Evolutionary conservation across 1,140 invertebrate species (phyloP), one percentile per base, ranked within the genome.

Genomic region (Stegodyphus dumicola): DNA sequence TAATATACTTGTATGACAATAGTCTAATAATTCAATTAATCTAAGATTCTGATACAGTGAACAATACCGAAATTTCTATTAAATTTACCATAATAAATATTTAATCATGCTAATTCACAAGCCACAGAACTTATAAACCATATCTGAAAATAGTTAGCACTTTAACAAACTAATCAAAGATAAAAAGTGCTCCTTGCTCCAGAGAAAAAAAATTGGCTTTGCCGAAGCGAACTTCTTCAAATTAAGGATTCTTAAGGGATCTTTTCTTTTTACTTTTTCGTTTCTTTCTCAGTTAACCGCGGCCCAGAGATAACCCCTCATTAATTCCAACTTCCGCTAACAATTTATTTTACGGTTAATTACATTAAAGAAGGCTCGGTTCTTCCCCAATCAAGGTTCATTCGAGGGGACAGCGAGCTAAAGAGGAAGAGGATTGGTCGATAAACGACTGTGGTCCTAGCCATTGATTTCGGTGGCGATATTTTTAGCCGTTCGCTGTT

Each of bases 311-410:
- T 60, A 60, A 60, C 7, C 51, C 56, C 75, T 66, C 75, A 77
- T 77, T 77, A 77, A 77, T 52, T 49, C 49, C 7, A 77, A 66
- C 60, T 77, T 77, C 60, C 56, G 75, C 51, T 77, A 77, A 77
- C 75, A 77, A 77, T 77, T 77, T 77, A 10, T 18, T 49, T 77
- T 77, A 54, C 75, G 75, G 33, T 77, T 77, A 77, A 77, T 77
- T 77, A 77, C 33, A 48, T 69, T 69, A 13, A 64, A 54, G 53
- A 64, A 49, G 74, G 74, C 9, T 9, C 9, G 56, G 56, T 60
- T 33, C 33, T 33, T 3, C 33, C 33, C 2, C 60, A n/a, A n/a
- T n/a, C 10, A 11, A 10, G n/a, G 10, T 64, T n/a, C 60, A 64
- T 11, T n/a, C 15, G 51, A 53, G 10, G 13, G 15, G 49, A n/a